Conservation (phyloP, 1,140 invertebrate species). For the Asbolus verrucosus region DNA sequence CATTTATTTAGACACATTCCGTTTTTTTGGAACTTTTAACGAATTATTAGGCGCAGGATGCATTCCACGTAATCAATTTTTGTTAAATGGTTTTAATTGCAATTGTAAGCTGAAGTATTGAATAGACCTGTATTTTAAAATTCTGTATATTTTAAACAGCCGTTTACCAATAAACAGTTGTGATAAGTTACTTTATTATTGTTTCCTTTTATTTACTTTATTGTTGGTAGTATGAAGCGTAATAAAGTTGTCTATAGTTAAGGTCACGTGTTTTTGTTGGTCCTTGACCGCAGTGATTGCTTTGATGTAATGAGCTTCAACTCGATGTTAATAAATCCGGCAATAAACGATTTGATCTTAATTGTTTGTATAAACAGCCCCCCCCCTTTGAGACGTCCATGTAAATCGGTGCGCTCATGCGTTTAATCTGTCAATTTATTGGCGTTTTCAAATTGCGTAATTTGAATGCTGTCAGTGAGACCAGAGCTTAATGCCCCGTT, state of each 20-base stretch:
- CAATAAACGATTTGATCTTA: too few species aligned
- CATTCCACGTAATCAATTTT: conserved; percentile 5
- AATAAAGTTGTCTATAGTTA: conserved; percentile 45
- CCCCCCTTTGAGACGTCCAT: too few species aligned
- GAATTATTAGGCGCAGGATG: background rate
- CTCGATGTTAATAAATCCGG: too few species aligned
- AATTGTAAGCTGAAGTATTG: conserved; percentile 36
- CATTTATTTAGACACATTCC: conserved; percentile 27
- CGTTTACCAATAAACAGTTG: conserved; percentile 43
- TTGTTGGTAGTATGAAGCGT: conserved; percentile 41
- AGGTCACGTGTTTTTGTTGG: conserved; percentile 28
- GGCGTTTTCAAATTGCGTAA: too few species aligned
- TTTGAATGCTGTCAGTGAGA: too few species aligned
- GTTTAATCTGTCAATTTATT: too few species aligned
- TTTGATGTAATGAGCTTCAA: background rate
- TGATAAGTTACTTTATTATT: conserved; percentile 45
- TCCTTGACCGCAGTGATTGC: too few species aligned
- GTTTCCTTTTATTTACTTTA: conserved; percentile 34
- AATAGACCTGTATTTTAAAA: conserved; percentile 36
- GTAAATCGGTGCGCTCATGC: too few species aligned
- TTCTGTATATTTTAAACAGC: conserved; percentile 32
- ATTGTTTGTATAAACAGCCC: too few species aligned
- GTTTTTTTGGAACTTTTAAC: conserved; percentile 15
- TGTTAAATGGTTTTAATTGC: conserved; percentile 12
- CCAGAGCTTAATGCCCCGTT: too few species aligned